Conservation (phyloP, 2,888 invertebrate species). For the Megamerina dolium region DNA sequence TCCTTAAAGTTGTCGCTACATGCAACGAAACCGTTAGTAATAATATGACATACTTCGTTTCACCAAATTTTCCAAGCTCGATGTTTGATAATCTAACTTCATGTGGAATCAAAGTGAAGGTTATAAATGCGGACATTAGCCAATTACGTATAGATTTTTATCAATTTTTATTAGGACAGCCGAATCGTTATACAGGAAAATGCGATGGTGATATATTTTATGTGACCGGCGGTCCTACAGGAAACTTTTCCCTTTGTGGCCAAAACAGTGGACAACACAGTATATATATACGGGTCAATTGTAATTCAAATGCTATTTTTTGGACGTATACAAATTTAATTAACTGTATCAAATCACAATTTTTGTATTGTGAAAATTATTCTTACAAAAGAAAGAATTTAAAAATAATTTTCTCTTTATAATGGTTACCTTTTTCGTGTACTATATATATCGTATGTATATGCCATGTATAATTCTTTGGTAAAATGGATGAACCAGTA, state of each 20-base stretch:
- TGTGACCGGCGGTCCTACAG: constrained; percentile 54
- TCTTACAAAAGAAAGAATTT: too few relatives aligned
- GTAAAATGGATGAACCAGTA: too few relatives aligned
- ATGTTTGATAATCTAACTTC: constrained; percentile 58
- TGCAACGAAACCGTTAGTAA: constrained; percentile 68
- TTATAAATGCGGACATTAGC: constrained; percentile 71
- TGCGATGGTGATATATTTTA: constrained; percentile 71
- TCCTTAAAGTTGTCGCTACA: constrained; percentile 61
- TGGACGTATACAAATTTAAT: too few relatives aligned
- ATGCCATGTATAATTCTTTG: too few relatives aligned
- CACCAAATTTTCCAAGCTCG: constrained; percentile 74
- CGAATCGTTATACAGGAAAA: constrained; percentile 69
- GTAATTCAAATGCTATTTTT: not conserved
- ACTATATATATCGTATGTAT: too few relatives aligned
- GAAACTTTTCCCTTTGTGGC: constrained; percentile 65
- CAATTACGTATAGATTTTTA: constrained; percentile 78
- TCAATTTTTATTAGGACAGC: constrained; percentile 79
- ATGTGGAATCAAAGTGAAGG: constrained; percentile 68
- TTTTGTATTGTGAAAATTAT: too few relatives aligned
- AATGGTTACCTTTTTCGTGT: too few relatives aligned
- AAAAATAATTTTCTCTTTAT: too few relatives aligned
- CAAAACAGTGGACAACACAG: constrained; percentile 80
- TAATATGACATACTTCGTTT: constrained; percentile 77
- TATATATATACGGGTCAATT: constrained; percentile 50
- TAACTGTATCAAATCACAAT: too few relatives aligned